These are phyloP conservation scores for Ormyrus labotus DNA, from an alignment of 2,888 invertebrate genomes.

Conservation along the genomic window DNA sequence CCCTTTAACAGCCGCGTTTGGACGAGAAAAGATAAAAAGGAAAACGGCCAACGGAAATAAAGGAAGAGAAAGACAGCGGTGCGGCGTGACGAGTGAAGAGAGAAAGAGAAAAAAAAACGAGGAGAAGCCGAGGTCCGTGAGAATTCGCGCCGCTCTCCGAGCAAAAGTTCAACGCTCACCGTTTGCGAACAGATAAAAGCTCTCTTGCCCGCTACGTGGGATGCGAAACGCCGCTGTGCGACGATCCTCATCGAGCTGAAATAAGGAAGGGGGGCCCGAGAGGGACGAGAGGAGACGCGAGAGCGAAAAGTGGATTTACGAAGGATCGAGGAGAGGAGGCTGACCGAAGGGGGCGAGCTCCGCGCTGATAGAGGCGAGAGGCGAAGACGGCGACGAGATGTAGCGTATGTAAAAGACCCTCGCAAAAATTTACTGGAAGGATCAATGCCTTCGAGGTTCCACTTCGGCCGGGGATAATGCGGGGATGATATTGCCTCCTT, in stretches of 20 bases:
- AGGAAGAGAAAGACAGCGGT: conserved; percentile 1
- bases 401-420: background rate
- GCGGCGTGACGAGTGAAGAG: background rate
- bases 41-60: conserved; percentile 5
- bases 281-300: background rate
- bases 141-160: too few species aligned
- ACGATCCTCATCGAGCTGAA: conserved; percentile 30
- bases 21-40: conserved; percentile 2
- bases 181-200: conserved; percentile 64
- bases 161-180: conserved; percentile 60
- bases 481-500: too few species aligned
- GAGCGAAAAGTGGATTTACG: background rate
- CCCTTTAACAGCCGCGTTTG: background rate
- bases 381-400: background rate
- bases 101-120: conserved; percentile 1
- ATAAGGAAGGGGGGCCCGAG: background rate
- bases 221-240: background rate
- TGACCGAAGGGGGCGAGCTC: conserved; percentile 1
- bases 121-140: background rate
- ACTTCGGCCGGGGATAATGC: too few species aligned
- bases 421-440: background rate
- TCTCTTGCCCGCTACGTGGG: conserved; percentile 12
- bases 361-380: background rate
- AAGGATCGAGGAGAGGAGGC: background rate
- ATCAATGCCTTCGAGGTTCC: too few species aligned